A percentile compares a stretch with the other conserved stretches of the same genome.
These are phyloP conservation scores for Nomada flava DNA, from an alignment of 2,888 invertebrate species.

Conservation along the genomic window DNA sequence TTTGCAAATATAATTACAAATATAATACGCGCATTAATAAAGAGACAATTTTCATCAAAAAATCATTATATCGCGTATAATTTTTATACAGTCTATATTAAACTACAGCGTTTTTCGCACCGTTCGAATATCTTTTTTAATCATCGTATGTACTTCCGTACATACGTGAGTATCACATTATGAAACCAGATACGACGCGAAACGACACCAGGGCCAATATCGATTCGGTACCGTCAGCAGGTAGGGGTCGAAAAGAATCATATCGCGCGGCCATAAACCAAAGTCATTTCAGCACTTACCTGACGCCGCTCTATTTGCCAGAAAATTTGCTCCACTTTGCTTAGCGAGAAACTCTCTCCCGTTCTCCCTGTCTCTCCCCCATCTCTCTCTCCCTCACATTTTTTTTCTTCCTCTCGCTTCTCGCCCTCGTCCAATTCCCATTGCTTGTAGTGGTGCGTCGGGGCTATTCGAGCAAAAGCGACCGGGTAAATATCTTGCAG, in stretches of 20 bases:
- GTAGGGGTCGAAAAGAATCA: constrained; percentile 17
- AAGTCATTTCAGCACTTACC: constrained; percentile 48
- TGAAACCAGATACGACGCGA: not conserved
- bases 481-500: constrained; percentile 79
- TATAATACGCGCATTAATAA: not conserved
- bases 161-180: no score
- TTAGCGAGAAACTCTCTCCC: constrained; percentile 47
- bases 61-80: not conserved
- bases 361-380: not conserved
- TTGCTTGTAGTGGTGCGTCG: constrained; percentile 60
- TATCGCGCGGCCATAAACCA: constrained; percentile 32
- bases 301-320: constrained; percentile 51
- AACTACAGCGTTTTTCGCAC: no score
- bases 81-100: no score
- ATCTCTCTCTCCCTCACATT: not conserved
- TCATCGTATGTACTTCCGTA: no score
- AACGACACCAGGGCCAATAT: constrained; percentile 23
- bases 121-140: no score
- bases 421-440: constrained; percentile 70
- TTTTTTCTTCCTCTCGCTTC: constrained; percentile 32
- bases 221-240: constrained; percentile 26
- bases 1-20: not conserved
- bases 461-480: constrained; percentile 68
- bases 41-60: not conserved
- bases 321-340: constrained; percentile 58